These are phyloP conservation scores for Apis laboriosa DNA, from an alignment of 1,140 invertebrate species.

Conservation along the genomic window DNA sequence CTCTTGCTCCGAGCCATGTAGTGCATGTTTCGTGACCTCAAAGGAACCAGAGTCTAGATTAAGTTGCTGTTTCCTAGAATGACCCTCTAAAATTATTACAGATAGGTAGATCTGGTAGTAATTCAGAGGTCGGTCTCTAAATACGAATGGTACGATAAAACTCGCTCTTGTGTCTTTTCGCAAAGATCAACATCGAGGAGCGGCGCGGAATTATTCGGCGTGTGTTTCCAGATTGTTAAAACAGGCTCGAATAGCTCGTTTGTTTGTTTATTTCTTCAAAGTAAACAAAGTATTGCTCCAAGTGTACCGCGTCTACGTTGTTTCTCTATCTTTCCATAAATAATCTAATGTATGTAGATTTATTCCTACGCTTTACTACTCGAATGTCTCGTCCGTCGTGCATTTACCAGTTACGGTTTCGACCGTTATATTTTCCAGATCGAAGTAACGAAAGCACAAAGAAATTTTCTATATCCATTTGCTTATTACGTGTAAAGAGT, in stretches of 20 bases:
- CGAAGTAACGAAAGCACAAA: conserved; percentile 24
- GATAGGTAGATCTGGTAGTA: background rate
- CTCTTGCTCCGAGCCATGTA: conserved; percentile 12
- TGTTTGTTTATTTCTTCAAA: conserved; percentile 59
- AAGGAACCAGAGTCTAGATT: conserved; percentile 16
- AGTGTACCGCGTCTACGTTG: conserved; percentile 43
- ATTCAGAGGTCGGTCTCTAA: background rate
- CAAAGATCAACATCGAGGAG: conserved; percentile 10
- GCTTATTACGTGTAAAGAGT: too few relatives aligned
- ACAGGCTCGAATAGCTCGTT: conserved; percentile 44
- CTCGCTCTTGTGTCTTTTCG: background rate
- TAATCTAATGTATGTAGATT: conserved; percentile 34
- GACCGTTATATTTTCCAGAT: background rate
- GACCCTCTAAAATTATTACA: conserved; percentile 13
- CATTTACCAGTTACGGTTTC: conserved; percentile 16
- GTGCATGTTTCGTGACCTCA: conserved; percentile 25
- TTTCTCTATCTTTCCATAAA: conserved; percentile 55
- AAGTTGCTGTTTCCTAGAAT: conserved; percentile 24
- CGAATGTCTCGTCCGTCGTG: conserved; percentile 12
- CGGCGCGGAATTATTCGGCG: background rate
- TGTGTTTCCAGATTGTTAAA: conserved; percentile 59
- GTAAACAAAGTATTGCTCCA: conserved; percentile 48
- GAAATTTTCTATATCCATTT: background rate
- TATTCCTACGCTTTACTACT: background rate
- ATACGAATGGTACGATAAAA: background rate